These are phyloP conservation scores for Rhinichthys klamathensis DNA, from an alignment of 2,113 vertebrate species.

Conservation along the genomic window DNA sequence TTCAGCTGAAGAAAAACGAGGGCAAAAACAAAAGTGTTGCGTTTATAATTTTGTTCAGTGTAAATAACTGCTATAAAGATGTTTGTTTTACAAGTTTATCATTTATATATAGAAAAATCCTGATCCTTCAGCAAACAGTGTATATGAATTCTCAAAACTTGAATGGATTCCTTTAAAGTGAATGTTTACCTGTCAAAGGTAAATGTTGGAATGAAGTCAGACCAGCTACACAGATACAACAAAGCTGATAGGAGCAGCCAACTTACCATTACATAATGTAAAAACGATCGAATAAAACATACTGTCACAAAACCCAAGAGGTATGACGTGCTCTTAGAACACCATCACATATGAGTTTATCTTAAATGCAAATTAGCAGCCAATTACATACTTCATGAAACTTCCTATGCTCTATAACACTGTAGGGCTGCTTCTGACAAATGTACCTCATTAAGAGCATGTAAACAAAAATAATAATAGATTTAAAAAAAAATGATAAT, in stretches of 20 bases:
- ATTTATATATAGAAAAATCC: no score
- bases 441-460: neutral
- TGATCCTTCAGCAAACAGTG: no score
- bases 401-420: neutral
- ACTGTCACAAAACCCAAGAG: neutral
- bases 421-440: neutral
- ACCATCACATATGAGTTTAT: neutral
- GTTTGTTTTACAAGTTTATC: neutral
- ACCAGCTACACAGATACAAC: conserved; percentile 21
- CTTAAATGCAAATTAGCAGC: neutral
- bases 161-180: no score
- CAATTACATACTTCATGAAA: neutral
- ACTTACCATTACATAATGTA: neutral
- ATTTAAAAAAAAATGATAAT: neutral
- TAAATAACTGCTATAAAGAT: neutral
- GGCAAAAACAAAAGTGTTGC: no score
- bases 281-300: neutral
- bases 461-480: neutral
- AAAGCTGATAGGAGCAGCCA: neutral
- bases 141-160: no score
- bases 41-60: no score
- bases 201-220: conserved; percentile 40
- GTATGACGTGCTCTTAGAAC: neutral
- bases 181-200: no score
- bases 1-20: no score